Base-by-base conservation (phyloP, 2,888 invertebrate species). In the Hirudinaria manillensis region DNA sequence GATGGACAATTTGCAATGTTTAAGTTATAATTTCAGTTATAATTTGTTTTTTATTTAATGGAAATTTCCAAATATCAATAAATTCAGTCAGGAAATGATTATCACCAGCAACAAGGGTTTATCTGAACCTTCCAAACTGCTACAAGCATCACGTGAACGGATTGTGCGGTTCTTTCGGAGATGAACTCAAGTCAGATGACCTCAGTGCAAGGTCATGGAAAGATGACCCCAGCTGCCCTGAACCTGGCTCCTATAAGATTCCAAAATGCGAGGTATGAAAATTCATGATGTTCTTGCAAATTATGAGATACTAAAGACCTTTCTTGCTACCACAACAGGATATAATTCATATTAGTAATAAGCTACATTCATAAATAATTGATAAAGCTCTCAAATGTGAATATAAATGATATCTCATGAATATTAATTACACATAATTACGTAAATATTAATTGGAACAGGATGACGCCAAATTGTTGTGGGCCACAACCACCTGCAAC, bases 81-180 rank as follows among this genome's bases (percentile, higher is more conserved):
- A 36, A 36, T 6, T 45, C 45, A 45, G 1, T 7, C 45, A 45
- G 10, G 13, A 45, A 45, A 10, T 45, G 13, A 10, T 16, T 16
- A 6, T 24, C 19, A 24, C n/a, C 36, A 73, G 73, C 32, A 61
- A 73, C 73, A 13, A 51, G 65, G n/a, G 61, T 65, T 27, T 73
- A 73, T 65, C 61, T 73, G 4, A 73, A 38, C 65, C 34, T 73
- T 4, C 73, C 73, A n/a, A 34, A 10, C 13, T 61, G 73, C 38
- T 73, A 73, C 65, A 73, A 73, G 27, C 32, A 73, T 29, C 29
- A 65, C 56, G 73, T 73, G 7, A 38, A 73, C 32, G 73, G 73
- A 16, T 38, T 73, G 65, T 73, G 73, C 38, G 73, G 73, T 13
- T n/a, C 19, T n/a, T 61, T 65, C 16, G 65, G 73, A 2, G 72